Evolutionary conservation across 2,797 vertebrate species (phyloP), one percentile per base, ranked within the genome.

Genomic region (Lepidocolaptes lacrymiger): DNA sequence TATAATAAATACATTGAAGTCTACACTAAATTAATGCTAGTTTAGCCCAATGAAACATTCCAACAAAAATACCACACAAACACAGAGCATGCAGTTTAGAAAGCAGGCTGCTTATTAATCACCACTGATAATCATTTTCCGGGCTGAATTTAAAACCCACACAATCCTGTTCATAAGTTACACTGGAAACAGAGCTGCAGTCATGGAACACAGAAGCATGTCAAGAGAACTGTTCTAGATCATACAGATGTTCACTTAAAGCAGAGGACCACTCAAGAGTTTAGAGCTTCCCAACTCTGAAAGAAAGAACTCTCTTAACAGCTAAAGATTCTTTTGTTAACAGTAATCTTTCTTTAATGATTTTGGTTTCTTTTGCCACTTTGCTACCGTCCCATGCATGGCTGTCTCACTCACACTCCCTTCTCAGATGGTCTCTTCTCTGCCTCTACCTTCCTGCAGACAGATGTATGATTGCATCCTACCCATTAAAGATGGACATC

Each of bases 1-100:
- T 77, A 27, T 61, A 76, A 95, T 62, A 96, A 80, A 92, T n/a
- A 88, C 16, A 63, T 51, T 32, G 48, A 88, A 84, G 72, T 15
- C 66, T 73, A 74, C 8, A 21, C 67, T 56, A 93, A 90, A 81
- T 74, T 66, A 91, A 76, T 24, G 48, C 52, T 61, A 49, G 39
- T 2, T 44, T 56, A 86, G 71, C 77, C 81, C 84, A 91, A 3
- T 1, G 2, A 96, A 93, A 59, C 85, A 86, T 88, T 91, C 66
- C 82, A 94, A 89, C 55, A 48, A 58, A 61, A 88, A 55, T 37
- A 26, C 72, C 74, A 73, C 0, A 2, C 49, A 43, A 88, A 95
- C 39, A 71, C 28, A 80, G 24, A 68, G 16, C 79, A 59, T 3
- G 55, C 49, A 85, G 58, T 83, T 83, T 86, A 17, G 83, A 88